phyloP scores from a whole-genome alignment of 2,113 vertebrate genomes.

The Mesoclemmys tuberculata region DNA sequence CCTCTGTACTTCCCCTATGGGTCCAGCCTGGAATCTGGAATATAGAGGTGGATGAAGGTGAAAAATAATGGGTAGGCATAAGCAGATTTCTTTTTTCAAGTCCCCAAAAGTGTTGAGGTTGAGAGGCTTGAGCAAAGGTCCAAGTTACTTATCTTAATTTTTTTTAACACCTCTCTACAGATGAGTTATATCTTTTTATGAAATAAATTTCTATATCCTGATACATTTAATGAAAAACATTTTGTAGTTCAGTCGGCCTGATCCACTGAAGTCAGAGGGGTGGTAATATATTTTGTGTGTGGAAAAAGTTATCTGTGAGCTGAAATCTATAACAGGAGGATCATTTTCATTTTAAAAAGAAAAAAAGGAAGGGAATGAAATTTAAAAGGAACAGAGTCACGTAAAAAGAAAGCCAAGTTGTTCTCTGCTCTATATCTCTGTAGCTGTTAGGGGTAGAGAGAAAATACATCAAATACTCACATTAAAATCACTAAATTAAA shows the following conservation, averaged over 20 bases:
- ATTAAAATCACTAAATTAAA: neutral
- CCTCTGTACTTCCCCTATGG: neutral
- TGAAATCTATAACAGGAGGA: neutral
- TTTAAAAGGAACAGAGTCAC: neutral
- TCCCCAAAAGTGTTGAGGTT: neutral
- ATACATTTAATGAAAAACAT: neutral
- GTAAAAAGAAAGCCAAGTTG: neutral
- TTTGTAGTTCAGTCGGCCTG: neutral
- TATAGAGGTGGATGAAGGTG: neutral
- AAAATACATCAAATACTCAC: accelerated
- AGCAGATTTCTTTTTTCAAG: neutral
- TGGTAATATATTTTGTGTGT: neutral
- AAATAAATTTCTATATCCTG: neutral
- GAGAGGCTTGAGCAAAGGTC: neutral
- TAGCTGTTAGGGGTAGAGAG: neutral
- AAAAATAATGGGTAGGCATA: neutral
- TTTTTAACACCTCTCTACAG: neutral
- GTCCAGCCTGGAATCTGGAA: neutral
- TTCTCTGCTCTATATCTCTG: neutral
- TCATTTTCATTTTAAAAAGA: neutral
- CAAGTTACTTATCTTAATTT: neutral
- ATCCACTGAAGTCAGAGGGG: neutral
- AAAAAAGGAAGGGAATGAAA: neutral
- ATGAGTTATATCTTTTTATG: neutral
- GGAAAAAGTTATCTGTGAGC: neutral